Base-by-base conservation (phyloP, 2,113 vertebrate species). In the Merops nubicus region DNA sequence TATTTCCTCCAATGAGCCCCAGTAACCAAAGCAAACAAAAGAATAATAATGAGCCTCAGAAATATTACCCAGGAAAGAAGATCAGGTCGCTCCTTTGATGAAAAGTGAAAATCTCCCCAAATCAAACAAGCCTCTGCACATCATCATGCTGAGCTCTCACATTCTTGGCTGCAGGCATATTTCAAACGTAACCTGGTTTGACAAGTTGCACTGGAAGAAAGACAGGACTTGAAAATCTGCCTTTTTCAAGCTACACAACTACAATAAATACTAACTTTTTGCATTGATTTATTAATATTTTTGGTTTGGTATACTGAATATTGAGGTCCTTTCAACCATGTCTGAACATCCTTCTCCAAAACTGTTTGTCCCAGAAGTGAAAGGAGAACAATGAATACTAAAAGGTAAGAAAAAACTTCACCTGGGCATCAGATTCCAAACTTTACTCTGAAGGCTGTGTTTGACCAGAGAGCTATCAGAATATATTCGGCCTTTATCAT, bases 21-120 rank as follows among this genome's bases (percentile, higher is more conserved):
- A 91, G 98, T 98, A 98, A 98, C 98, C 98, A 98, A 98, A 98
- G 96, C 97, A 98, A 98, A 98, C 92, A 98, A 86, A 90, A 90
- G 74, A 95, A 90, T 90, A 94, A 93, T 93, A 97, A 98, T 70
- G 69, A 97, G 86, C 79, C 85, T 90, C 25, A 25, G 91, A 98
- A 97, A 89, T 95, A 87, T 86, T 97, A 94, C 95, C 95, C 85
- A 79, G 91, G 91, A 85, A 78, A 95, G 95, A 97, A 80, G 91
- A 97, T 98, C 97, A 96, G 95, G 80, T 96, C 89, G 68, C 94
- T 96, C 88, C 94, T 98, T 96, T 98, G 98, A 98, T 96, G 97
- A 97, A 98, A 98, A 98, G 97, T 95, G 93, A 98, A 98, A 98
- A 95, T 96, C 96, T 96, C 53, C 74, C 93, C 43, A 94, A 97